These are phyloP conservation scores for Nilaparvata lugens DNA, from an alignment of 1,140 invertebrate species.

Conservation along the genomic window DNA sequence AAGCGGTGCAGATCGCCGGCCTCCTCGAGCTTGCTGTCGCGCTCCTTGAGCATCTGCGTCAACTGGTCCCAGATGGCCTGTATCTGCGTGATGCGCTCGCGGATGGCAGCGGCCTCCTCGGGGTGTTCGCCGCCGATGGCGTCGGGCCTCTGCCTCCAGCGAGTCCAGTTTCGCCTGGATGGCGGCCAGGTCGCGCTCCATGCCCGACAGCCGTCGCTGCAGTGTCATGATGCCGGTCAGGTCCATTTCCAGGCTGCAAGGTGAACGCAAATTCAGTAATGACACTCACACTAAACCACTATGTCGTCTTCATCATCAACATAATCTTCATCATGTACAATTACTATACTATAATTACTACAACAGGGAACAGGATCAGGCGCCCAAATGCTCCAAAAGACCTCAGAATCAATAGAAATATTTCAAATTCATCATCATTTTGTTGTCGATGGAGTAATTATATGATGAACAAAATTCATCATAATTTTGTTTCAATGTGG, in stretches of 20 bases:
- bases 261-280: no score
- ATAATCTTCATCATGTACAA: no score
- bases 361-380: no score
- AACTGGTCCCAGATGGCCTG: constrained; percentile 88
- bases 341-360: no score
- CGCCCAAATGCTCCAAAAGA: no score
- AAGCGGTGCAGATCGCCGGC: constrained; percentile 97
- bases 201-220: constrained; percentile 82
- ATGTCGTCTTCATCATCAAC: no score
- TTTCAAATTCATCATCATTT: no score
- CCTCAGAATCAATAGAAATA: no score
- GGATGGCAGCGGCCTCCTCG: constrained; percentile 87
- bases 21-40: constrained; percentile 96
- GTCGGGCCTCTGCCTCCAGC: constrained; percentile 84
- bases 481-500: no score
- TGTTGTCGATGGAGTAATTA: no score
- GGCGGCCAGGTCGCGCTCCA: constrained; percentile 96
- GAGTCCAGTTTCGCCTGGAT: constrained; percentile 95
- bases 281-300: no score
- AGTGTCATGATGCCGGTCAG: constrained; percentile 80
- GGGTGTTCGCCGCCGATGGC: constrained; percentile 88
- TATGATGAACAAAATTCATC: no score
- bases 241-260: constrained; percentile 86
- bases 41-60: constrained; percentile 94
- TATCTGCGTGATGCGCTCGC: constrained; percentile 85